A percentile compares a stretch with the other conserved stretches of the same genome.
Evolutionary conservation across 1,140 invertebrate species (phyloP).

Genomic region (Propsilocerus akamusi): DNA sequence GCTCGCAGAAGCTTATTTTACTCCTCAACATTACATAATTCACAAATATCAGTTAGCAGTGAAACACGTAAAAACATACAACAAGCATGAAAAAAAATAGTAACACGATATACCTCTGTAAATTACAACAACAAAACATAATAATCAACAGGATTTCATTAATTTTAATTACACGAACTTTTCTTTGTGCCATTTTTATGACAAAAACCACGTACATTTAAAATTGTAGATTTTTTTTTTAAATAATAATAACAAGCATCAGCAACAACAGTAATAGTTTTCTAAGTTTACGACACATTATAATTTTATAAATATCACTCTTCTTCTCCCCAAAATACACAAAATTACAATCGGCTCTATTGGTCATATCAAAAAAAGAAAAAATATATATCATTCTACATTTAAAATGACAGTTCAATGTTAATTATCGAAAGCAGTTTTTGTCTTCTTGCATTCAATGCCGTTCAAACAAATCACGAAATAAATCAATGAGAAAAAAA

Average conservation of each 20-base stretch:
- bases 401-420: neutral
- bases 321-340: too few species aligned
- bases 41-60: neutral
- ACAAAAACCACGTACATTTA: too few species aligned
- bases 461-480: neutral
- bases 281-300: neutral
- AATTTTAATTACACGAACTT: neutral
- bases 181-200: slow-evolving; percentile 1
- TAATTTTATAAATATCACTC: too few species aligned
- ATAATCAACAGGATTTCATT: slow-evolving; percentile 2
- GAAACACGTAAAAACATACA: neutral
- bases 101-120: neutral
- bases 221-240: too few species aligned
- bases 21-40: too few species aligned
- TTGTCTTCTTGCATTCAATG: neutral
- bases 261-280: neutral
- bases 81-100: neutral
- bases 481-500: slow-evolving; percentile 2
- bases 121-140: neutral
- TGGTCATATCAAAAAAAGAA: neutral
- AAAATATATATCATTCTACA: too few species aligned
- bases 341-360: neutral
- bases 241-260: neutral
- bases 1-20: too few species aligned
- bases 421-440: neutral